phyloP scores from a whole-genome alignment of 2,888 invertebrate genomes.

The Lysandra coridon region DNA sequence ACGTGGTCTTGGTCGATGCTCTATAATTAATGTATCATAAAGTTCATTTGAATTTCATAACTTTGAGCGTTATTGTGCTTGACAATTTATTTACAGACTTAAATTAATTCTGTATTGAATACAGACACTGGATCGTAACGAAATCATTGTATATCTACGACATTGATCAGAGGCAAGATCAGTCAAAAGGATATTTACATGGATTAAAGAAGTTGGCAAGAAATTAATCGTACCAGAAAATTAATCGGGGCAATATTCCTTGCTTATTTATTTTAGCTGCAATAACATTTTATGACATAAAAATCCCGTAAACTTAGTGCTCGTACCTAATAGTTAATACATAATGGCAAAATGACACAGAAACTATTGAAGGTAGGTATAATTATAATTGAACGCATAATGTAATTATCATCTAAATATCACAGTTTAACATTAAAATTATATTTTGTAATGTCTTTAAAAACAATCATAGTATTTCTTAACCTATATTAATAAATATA shows the following conservation, averaged over 20 bases:
- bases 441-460: slow-evolving; percentile 59
- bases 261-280: too few species aligned
- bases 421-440: slow-evolving; percentile 78
- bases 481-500: slow-evolving; percentile 75
- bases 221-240: slow-evolving; percentile 7
- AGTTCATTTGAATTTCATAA: slow-evolving; percentile 16
- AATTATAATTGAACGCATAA: slow-evolving; percentile 35
- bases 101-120: slow-evolving; percentile 25
- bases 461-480: slow-evolving; percentile 74
- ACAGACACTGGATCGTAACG: slow-evolving; percentile 9
- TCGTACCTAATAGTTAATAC: neutral
- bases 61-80: slow-evolving; percentile 29
- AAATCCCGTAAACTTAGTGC: neutral
- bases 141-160: neutral
- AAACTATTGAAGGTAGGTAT: slow-evolving; percentile 27
- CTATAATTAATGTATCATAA: slow-evolving; percentile 47
- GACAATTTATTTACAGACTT: slow-evolving; percentile 29
- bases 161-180: slow-evolving; percentile 14
- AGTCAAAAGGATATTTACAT: neutral
- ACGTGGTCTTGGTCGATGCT: slow-evolving; percentile 64
- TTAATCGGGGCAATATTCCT: neutral
- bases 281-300: neutral
- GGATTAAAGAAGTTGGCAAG: slow-evolving; percentile 7
- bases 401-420: slow-evolving; percentile 70
- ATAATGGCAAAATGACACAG: slow-evolving; percentile 26